Evolutionary conservation across 1,140 invertebrate species (phyloP).

Genomic region (Drosophila ogumai): DNA sequence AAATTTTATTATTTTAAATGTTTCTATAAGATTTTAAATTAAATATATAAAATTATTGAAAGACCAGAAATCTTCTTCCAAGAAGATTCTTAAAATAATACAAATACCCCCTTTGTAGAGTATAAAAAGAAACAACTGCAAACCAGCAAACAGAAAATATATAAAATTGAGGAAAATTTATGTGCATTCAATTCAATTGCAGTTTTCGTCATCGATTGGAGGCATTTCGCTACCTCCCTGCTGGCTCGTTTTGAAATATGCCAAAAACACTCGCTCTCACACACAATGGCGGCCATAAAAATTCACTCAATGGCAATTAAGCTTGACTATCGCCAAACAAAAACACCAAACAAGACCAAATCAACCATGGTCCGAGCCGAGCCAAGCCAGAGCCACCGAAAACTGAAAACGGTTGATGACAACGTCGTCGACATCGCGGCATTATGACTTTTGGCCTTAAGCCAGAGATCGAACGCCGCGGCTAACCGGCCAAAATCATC

Average conservation of each 20-base stretch:
- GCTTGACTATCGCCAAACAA: conserved; percentile 59
- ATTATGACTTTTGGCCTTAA: conserved; percentile 70
- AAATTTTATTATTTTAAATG: no score
- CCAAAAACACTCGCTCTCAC: conserved; percentile 54
- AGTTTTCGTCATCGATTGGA: conserved; percentile 55
- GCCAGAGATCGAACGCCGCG: conserved; percentile 51
- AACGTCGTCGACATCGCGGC: conserved; percentile 58
- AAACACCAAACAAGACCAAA: conserved; percentile 29
- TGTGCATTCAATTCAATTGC: conserved; percentile 74
- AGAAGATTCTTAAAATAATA: background rate
- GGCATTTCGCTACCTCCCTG: conserved; percentile 28
- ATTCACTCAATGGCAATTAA: conserved; percentile 76
- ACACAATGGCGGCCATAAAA: conserved; percentile 65
- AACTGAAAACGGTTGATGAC: conserved; percentile 52
- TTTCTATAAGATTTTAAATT: no score
- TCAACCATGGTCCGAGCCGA: conserved; percentile 33
- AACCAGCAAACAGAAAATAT: conserved; percentile 7
- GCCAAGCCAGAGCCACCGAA: conserved; percentile 8
- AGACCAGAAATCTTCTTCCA: rapidly evolving
- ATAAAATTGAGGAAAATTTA: conserved; percentile 52
- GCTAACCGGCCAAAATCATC: conserved; percentile 58
- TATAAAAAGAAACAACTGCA: conserved; percentile 8
- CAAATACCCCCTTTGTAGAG: background rate
- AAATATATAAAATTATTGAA: background rate
- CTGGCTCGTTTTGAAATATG: conserved; percentile 60